A percentile compares a stretch with the other conserved stretches of the same genome.
Evolutionary conservation across 2,797 vertebrate genomes (phyloP).

Genomic region (Todus mexicanus): DNA sequence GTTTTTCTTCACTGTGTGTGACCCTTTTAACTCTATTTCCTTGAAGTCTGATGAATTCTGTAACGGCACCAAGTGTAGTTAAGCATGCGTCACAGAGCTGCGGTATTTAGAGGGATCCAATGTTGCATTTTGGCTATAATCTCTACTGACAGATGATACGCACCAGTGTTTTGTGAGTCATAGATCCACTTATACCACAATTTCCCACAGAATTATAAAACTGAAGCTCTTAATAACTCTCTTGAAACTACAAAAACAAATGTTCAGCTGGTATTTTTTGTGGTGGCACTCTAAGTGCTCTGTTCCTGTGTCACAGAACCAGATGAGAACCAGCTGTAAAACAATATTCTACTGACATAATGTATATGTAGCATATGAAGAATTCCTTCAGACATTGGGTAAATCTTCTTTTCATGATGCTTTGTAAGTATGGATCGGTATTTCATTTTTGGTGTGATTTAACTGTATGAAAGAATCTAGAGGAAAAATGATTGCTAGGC

Average conservation of each 20-base stretch:
- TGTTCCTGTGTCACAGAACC: conserved; percentile 42
- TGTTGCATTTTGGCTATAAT: not conserved
- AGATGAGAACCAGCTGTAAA: conserved; percentile 52
- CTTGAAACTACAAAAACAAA: conserved; percentile 52
- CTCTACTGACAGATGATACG: conserved; percentile 33
- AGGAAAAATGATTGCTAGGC: not conserved
- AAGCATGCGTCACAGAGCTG: conserved; percentile 1
- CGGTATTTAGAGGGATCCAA: not conserved
- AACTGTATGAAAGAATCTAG: not conserved
- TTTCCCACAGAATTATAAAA: conserved; percentile 57
- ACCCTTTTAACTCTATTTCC: conserved; percentile 19
- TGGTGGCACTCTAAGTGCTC: conserved; percentile 32
- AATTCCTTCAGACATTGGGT: not conserved
- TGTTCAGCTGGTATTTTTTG: conserved; percentile 37
- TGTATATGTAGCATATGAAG: not conserved
- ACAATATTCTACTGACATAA: conserved; percentile 12
- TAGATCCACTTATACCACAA: conserved; percentile 46
- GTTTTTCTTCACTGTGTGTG: not conserved
- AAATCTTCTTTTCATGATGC: not conserved
- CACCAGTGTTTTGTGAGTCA: conserved; percentile 38
- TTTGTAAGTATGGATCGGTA: not conserved
- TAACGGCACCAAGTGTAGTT: not conserved
- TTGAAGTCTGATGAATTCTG: conserved; percentile 22
- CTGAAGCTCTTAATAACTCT: conserved; percentile 40
- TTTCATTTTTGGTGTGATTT: not conserved